Base-by-base conservation (phyloP, 2,888 invertebrate species). In the Heliconius cydno region DNA sequence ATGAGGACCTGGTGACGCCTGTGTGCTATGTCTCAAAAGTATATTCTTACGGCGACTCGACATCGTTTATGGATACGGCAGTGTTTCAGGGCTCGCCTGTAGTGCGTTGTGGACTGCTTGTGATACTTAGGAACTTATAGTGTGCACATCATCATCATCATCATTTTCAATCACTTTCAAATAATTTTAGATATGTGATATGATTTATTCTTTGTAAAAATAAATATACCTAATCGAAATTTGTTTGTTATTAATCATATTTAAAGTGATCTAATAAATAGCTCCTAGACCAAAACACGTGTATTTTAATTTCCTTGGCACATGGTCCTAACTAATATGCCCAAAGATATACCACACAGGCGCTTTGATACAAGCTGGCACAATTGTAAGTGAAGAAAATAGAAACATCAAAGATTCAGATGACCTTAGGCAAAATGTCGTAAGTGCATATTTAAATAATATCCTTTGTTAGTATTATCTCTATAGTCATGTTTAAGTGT, bases 281-380 rank as follows among this genome's bases (percentile, higher is more conserved):
- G 15, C 13, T 65, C 63, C 46, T 66, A 65, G 77, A 65, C 46
- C 65, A 66, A 52, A 70, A 70, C 15, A 28, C 13, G 38, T 77
- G 30, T 65, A 66, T 74, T 65, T 76, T 52, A 75, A 77, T 70
- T 79, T 79, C 68, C 52, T 82, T 82, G 82, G 82, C 82, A 80
- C 82, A 80, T 79, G 80, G 79, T 78, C 52, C 72, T 79, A 76
- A 76, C 15, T 78, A 76, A 78, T 46, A 75, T 76, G n/a, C 46
- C 25, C 74, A 67, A 72, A 81, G 70, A 76, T 81, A 76, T 79
- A 78, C 81, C 81, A 82, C 81, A 81, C 65, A 57, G 79, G 68
- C 73, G 78, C 76, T 70, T 78, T 15, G 30, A 74, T 68, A 68
- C 65, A 78, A 78, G 74, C 82, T 78, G 79, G 76, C 79, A 82